Evolutionary conservation across 2,797 vertebrate genomes (phyloP).

Genomic region (Glyptemys insculpta): DNA sequence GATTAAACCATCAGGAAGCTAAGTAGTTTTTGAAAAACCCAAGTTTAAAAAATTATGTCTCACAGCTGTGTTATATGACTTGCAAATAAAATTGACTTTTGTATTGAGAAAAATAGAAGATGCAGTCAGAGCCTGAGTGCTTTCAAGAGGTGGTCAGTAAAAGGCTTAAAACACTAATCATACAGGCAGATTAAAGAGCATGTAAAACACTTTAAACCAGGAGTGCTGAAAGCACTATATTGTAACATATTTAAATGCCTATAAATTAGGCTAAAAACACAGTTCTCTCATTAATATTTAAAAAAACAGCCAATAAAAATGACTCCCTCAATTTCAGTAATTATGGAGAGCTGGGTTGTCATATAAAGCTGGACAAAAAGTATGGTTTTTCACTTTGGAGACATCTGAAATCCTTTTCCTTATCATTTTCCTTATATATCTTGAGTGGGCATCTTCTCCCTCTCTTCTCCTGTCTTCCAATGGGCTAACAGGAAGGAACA

Average conservation of each 20-base stretch:
- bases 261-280: background rate
- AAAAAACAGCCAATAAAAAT: background rate
- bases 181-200: background rate
- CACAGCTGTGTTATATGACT: background rate
- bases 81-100: slow-evolving; percentile 29
- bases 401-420: background rate
- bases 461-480: background rate
- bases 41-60: slow-evolving; percentile 28
- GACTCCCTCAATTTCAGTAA: background rate
- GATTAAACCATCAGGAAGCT: slow-evolving; percentile 15
- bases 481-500: background rate
- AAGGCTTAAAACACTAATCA: background rate
- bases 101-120: slow-evolving; percentile 7
- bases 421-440: background rate
- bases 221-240: background rate
- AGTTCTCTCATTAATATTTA: background rate
- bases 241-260: background rate
- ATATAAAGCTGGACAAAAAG: background rate
- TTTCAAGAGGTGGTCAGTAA: background rate
- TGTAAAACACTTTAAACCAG: background rate
- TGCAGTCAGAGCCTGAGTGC: background rate
- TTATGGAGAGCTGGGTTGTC: background rate
- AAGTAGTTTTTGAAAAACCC: slow-evolving; percentile 31
- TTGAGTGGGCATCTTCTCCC: background rate
- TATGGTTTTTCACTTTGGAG: background rate